These are phyloP conservation scores for Sinelater perroti DNA, from an alignment of 2,888 invertebrate genomes.

Conservation along the genomic window DNA sequence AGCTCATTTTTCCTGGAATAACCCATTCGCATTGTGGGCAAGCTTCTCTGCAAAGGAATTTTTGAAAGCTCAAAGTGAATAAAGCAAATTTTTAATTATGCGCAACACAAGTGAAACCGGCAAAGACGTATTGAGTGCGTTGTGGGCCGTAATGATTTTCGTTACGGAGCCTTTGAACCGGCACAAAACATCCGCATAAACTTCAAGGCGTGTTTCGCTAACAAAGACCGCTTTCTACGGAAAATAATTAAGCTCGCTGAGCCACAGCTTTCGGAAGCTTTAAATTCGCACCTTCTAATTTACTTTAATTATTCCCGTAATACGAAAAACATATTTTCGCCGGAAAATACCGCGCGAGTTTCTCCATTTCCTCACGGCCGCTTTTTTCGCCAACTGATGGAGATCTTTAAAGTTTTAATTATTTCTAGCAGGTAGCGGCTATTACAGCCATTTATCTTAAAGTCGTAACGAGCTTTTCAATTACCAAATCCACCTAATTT, in stretches of 20 bases:
- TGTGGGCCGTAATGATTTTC: background rate
- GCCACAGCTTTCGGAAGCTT: constrained; percentile 29
- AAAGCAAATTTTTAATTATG: too few relatives aligned
- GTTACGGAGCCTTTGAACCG: constrained; percentile 2
- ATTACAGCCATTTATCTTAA: constrained; percentile 33
- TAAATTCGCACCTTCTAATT: constrained; percentile 34
- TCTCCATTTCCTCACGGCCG: constrained; percentile 10
- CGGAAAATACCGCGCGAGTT: constrained; percentile 22
- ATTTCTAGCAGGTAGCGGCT: constrained; percentile 29
- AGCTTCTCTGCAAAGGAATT: too few relatives aligned
- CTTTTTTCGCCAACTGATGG: constrained; percentile 23
- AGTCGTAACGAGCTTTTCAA: constrained; percentile 31
- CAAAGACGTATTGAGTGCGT: constrained; percentile 1
- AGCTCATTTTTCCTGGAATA: too few relatives aligned
- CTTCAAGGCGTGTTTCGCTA: constrained; percentile 19
- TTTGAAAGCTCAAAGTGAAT: too few relatives aligned
- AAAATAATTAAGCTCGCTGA: constrained; percentile 31
- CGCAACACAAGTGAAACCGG: too few relatives aligned
- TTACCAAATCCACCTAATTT: constrained; percentile 32
- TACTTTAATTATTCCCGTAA: constrained; percentile 32
- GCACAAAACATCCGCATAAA: constrained; percentile 16
- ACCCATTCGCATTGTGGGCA: too few relatives aligned
- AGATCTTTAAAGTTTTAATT: constrained; percentile 35
- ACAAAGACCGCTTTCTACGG: constrained; percentile 26
- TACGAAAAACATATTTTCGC: constrained; percentile 30